Conservation (phyloP, 2,797 vertebrate species). For the Bovichtus diacanthus region DNA sequence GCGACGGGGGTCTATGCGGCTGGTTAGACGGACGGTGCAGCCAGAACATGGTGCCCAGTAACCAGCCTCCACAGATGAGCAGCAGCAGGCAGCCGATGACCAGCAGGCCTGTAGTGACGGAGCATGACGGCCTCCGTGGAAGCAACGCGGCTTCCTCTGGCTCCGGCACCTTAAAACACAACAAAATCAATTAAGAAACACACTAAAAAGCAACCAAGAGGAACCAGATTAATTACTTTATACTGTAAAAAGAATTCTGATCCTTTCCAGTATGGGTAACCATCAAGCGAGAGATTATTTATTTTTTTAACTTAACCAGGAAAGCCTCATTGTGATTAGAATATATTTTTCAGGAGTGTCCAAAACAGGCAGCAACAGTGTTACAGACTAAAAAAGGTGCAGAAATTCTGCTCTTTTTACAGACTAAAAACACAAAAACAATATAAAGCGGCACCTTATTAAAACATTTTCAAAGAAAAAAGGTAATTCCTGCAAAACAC, state of each 20-base stretch:
- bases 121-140: conserved; percentile 71
- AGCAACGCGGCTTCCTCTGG: conserved; percentile 73
- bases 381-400: background rate
- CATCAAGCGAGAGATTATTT: too few relatives aligned
- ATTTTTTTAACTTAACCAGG: too few relatives aligned
- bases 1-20: conserved; percentile 60
- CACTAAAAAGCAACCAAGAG: background rate
- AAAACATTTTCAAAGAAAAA: background rate
- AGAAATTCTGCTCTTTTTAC: too few relatives aligned
- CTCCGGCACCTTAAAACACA: conserved; percentile 63
- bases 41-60: conserved; percentile 84
- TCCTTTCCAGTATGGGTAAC: background rate
- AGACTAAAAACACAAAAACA: background rate
- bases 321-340: background rate
- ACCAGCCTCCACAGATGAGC: conserved; percentile 79
- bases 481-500: too few relatives aligned
- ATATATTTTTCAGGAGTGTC: background rate
- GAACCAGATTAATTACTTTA: background rate
- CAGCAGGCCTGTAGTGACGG: conserved; percentile 73
- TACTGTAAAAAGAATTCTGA: background rate
- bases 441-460: background rate
- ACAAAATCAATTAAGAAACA: background rate
- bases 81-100: conserved; percentile 79
- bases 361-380: background rate
- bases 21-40: conserved; percentile 66